phyloP scores from a whole-genome alignment of 2,797 vertebrate species.

The Thunnus albacares region DNA sequence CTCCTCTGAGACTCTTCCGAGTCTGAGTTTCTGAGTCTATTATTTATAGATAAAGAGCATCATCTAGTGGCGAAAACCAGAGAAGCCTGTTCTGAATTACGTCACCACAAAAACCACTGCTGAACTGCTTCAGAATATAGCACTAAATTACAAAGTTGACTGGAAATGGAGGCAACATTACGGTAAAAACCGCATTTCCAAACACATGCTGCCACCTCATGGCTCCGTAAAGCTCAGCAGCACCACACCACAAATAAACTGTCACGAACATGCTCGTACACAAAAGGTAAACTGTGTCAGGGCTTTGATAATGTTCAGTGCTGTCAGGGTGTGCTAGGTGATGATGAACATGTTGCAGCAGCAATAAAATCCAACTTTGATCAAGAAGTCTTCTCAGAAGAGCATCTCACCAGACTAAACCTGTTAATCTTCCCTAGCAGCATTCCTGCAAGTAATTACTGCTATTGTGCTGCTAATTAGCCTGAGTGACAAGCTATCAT shows the following conservation, averaged over 20 bases:
- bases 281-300: neutral
- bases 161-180: neutral
- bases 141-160: slow-evolving; percentile 28
- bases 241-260: neutral
- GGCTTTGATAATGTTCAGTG: neutral
- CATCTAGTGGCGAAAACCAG: slow-evolving; percentile 70
- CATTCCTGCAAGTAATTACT: slow-evolving; percentile 19
- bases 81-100: slow-evolving; percentile 56
- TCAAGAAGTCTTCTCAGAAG: neutral
- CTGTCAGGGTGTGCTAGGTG: slow-evolving; percentile 11
- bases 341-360: slow-evolving; percentile 23
- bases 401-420: neutral
- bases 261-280: neutral
- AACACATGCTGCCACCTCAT: slow-evolving; percentile 4
- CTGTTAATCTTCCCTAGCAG: slow-evolving; percentile 7
- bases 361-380: slow-evolving; percentile 14
- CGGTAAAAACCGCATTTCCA: neutral
- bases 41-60: slow-evolving; percentile 59
- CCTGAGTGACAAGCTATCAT: neutral
- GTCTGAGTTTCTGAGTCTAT: neutral
- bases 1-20: neutral
- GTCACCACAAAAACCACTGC: slow-evolving; percentile 59
- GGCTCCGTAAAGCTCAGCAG: neutral
- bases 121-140: slow-evolving; percentile 13
- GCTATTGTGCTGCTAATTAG: neutral